Percentiles rank a stretch among this genome's conserved stretches.
phyloP scores from a whole-genome alignment of 2,797 vertebrate genomes.

The Chromis chromis region DNA sequence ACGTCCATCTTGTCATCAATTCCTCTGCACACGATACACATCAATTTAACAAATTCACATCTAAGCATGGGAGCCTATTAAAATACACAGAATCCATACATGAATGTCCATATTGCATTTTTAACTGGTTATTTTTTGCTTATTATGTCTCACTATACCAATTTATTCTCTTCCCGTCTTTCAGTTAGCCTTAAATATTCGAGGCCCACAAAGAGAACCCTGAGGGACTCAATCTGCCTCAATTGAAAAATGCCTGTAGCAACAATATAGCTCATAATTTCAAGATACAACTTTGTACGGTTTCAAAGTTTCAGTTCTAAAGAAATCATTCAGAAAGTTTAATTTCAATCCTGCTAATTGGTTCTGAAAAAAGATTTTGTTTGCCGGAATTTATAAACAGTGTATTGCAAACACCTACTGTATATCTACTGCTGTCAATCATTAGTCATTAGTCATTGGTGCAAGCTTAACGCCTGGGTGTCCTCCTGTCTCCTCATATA shows the following conservation, averaged over 20 bases:
- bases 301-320: too few relatives aligned
- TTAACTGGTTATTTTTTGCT: not conserved
- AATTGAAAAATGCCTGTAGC: not conserved
- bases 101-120: not conserved
- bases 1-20: not conserved
- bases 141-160: not conserved
- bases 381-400: too few relatives aligned
- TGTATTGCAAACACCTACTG: too few relatives aligned
- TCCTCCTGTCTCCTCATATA: too few relatives aligned
- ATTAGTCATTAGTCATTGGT: too few relatives aligned
- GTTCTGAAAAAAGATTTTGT: too few relatives aligned
- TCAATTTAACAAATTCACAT: not conserved
- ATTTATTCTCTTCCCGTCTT: not conserved
- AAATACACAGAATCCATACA: not conserved
- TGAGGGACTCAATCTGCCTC: not conserved
- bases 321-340: too few relatives aligned
- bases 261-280: not conserved
- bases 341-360: too few relatives aligned
- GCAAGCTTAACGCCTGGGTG: too few relatives aligned
- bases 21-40: not conserved
- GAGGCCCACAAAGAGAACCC: not conserved
- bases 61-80: not conserved
- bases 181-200: slow-evolving; percentile 1
- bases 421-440: too few relatives aligned
- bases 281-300: not conserved